Percentiles rank a stretch among this genome's conserved stretches.
Conservation (phyloP, 2,797 vertebrate genomes). For the Oryzias dopingdopingensis region DNA sequence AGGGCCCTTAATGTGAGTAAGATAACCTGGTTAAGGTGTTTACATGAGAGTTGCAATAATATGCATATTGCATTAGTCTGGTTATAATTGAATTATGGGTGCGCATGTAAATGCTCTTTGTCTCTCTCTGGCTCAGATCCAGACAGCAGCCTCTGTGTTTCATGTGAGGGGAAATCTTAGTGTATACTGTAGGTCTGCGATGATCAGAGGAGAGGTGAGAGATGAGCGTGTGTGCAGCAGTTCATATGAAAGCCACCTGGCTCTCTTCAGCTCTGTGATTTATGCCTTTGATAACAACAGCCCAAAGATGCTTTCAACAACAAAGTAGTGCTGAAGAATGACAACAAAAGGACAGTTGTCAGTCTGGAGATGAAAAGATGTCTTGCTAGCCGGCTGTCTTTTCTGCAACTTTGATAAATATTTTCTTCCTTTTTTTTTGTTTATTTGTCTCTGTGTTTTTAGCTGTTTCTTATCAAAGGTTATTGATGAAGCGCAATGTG, state of each 20-base stretch:
- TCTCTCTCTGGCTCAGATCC: slow-evolving; percentile 52
- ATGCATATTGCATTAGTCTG: slow-evolving; percentile 70
- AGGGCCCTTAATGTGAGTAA: slow-evolving; percentile 64
- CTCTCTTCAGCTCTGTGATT: slow-evolving; percentile 70
- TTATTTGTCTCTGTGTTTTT: slow-evolving; percentile 55
- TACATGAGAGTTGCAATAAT: slow-evolving; percentile 73
- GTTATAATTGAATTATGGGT: slow-evolving; percentile 71
- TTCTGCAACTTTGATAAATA: slow-evolving; percentile 60
- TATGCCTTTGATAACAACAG: slow-evolving; percentile 75
- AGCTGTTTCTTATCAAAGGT: slow-evolving; percentile 59
- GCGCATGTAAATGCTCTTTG: slow-evolving; percentile 63
- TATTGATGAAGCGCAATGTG: slow-evolving; percentile 65
- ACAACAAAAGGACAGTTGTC: slow-evolving; percentile 79
- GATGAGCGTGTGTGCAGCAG: slow-evolving; percentile 66
- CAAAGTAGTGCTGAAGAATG: slow-evolving; percentile 66
- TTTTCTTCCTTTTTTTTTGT: slow-evolving; percentile 50
- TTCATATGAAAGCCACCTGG: slow-evolving; percentile 77
- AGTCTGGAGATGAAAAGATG: slow-evolving; percentile 81
- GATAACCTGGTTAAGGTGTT: slow-evolving; percentile 74
- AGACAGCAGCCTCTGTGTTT: slow-evolving; percentile 43
- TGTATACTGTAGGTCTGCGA: slow-evolving; percentile 58
- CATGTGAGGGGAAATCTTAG: slow-evolving; percentile 41
- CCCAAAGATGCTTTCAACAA: slow-evolving; percentile 72
- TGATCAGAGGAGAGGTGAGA: slow-evolving; percentile 71
- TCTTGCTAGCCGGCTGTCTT: slow-evolving; percentile 59